Percentiles rank a stretch among this genome's conserved stretches.
Evolutionary conservation across 2,888 invertebrate genomes (phyloP).

Genomic region (Dioctria linearis): DNA sequence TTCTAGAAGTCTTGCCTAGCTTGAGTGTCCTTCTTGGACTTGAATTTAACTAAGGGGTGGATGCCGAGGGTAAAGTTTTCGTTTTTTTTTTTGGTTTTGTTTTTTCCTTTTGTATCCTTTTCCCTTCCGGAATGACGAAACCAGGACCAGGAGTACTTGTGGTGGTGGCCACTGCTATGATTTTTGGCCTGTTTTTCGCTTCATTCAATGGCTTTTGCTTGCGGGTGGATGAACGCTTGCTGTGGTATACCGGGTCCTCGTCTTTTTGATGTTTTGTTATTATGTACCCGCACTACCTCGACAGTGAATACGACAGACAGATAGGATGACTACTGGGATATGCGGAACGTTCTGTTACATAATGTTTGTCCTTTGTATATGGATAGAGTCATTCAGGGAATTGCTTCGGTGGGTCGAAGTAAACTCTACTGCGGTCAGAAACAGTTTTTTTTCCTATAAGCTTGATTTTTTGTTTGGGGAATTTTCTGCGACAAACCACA

Average conservation of each 20-base stretch:
- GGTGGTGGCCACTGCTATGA: constrained; percentile 38
- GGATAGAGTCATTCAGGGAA: constrained; percentile 21
- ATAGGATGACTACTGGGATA: constrained; percentile 8
- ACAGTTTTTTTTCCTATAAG: constrained; percentile 10
- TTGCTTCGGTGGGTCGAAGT: constrained; percentile 22
- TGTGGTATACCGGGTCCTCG: background rate
- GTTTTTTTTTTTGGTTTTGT: background rate
- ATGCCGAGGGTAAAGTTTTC: constrained; percentile 4
- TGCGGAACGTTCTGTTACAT: constrained; percentile 16
- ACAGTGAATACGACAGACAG: constrained; percentile 24
- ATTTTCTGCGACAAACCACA: constrained; percentile 9
- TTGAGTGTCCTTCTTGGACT: constrained; percentile 43
- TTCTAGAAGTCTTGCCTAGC: background rate
- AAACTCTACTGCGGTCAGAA: constrained; percentile 5
- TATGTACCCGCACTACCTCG: constrained; percentile 7
- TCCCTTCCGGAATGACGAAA: constrained; percentile 43
- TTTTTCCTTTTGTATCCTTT: constrained; percentile 15
- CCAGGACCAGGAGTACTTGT: constrained; percentile 45
- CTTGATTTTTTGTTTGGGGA: background rate
- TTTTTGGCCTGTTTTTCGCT: constrained; percentile 49
- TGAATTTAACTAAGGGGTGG: constrained; percentile 36
- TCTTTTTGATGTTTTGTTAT: background rate
- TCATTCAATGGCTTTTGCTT: constrained; percentile 39
- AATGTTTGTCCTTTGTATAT: constrained; percentile 4
- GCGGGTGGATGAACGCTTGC: constrained; percentile 15